A percentile compares a stretch with the other conserved stretches of the same genome.
Conservation (phyloP, 2,113 vertebrate genomes). For the Sander vitreus region DNA sequence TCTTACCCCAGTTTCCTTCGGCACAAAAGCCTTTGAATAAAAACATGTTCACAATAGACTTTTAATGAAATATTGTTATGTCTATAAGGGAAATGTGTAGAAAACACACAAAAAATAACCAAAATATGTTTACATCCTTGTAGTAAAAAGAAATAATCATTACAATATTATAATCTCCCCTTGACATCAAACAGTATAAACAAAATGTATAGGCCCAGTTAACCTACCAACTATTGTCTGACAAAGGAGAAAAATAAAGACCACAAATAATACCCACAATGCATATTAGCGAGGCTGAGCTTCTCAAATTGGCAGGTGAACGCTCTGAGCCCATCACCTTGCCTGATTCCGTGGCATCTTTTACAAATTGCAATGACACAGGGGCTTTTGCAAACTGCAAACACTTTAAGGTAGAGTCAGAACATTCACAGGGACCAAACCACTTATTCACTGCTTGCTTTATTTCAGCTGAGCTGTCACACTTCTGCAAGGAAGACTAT, state of each 20-base stretch:
- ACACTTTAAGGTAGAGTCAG: slow-evolving; percentile 16
- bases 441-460: slow-evolving; percentile 20
- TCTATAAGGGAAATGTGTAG: background rate
- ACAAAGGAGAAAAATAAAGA: background rate
- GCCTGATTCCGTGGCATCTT: background rate
- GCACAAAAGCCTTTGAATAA: slow-evolving; percentile 15
- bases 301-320: background rate
- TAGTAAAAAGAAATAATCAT: too few species aligned
- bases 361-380: slow-evolving; percentile 15
- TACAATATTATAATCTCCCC: background rate
- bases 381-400: slow-evolving; percentile 5
- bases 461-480: slow-evolving; percentile 23
- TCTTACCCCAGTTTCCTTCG: slow-evolving; percentile 8
- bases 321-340: background rate
- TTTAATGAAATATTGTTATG: background rate
- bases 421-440: slow-evolving; percentile 18
- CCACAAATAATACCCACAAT: background rate
- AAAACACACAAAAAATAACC: background rate
- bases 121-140: background rate
- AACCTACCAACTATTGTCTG: background rate
- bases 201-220: background rate
- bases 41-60: background rate
- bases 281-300: background rate
- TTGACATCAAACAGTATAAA: background rate
- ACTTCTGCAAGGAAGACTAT: background rate